Percentiles rank a stretch among this genome's conserved stretches.
Evolutionary conservation across 2,888 invertebrate genomes (phyloP).

Genomic region (Thera obeliscata): DNA sequence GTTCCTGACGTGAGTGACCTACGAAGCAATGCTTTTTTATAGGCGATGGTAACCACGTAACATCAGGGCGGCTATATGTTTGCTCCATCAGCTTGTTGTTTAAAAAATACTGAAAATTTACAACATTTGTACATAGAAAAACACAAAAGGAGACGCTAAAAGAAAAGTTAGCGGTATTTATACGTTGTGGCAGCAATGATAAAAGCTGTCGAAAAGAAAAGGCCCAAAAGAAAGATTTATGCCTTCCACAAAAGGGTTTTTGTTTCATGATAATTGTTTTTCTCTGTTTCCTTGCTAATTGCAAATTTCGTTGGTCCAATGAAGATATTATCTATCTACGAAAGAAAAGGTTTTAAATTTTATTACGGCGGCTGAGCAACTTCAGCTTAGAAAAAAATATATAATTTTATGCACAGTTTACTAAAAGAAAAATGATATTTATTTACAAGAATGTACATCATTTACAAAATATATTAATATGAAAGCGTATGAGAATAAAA

Average conservation of each 20-base stretch:
- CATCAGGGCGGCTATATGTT: too few relatives aligned
- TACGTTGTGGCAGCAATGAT: constrained; percentile 57
- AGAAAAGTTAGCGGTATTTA: constrained; percentile 49
- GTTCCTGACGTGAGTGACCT: too few relatives aligned
- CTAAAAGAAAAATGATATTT: too few relatives aligned
- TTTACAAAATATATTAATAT: too few relatives aligned
- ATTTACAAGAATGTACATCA: too few relatives aligned
- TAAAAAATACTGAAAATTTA: too few relatives aligned
- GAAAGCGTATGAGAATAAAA: too few relatives aligned
- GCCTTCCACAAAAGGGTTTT: constrained; percentile 57
- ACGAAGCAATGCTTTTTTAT: too few relatives aligned
- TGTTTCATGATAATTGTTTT: constrained; percentile 59
- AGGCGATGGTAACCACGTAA: too few relatives aligned
- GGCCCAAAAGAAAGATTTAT: constrained; percentile 67
- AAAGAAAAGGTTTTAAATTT: constrained; percentile 7
- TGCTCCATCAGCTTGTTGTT: too few relatives aligned
- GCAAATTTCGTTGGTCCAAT: constrained; percentile 43
- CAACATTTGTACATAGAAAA: constrained; percentile 22
- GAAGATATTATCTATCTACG: constrained; percentile 17
- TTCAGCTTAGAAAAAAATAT: background rate
- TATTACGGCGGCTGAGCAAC: background rate
- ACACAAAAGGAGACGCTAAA: constrained; percentile 44
- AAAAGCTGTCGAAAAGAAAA: constrained; percentile 60
- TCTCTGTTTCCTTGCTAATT: constrained; percentile 57
- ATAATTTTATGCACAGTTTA: too few relatives aligned